Conservation (phyloP, 2,113 vertebrate genomes). For the Euleptes europaea region DNA sequence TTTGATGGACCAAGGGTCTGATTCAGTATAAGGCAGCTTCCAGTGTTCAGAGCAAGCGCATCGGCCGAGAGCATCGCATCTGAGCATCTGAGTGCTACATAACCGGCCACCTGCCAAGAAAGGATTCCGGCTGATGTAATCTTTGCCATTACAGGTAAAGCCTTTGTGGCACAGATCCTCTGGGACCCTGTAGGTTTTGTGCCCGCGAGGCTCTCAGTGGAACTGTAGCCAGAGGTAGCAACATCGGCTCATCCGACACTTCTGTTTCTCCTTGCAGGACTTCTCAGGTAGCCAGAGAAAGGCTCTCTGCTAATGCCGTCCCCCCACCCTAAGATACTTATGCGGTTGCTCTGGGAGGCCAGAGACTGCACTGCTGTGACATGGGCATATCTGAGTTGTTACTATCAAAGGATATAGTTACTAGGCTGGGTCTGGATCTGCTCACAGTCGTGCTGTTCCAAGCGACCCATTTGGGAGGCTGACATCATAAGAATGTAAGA, state of each 20-base stretch:
- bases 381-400: rapidly evolving
- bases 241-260: background rate
- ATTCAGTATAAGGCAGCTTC: too few species aligned
- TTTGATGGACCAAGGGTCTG: too few species aligned
- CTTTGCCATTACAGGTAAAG: slow-evolving; percentile 43
- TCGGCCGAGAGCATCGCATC: rapidly evolving
- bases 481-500: too few species aligned
- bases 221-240: background rate
- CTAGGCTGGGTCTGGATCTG: background rate
- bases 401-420: too few species aligned
- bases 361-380: background rate
- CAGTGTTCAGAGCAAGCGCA: rapidly evolving
- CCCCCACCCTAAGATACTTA: background rate
- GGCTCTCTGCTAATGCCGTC: background rate
- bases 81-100: too few species aligned
- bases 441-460: background rate
- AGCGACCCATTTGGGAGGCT: rapidly evolving
- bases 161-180: slow-evolving; percentile 8
- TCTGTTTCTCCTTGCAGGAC: background rate
- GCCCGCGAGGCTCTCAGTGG: slow-evolving; percentile 11
- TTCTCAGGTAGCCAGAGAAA: background rate
- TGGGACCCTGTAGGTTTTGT: slow-evolving; percentile 8
- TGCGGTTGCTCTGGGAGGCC: background rate
- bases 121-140: slow-evolving; percentile 53
- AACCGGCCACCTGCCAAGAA: background rate